phyloP scores from a whole-genome alignment of 2,797 vertebrate genomes.

The Sebastolobus alascanus region DNA sequence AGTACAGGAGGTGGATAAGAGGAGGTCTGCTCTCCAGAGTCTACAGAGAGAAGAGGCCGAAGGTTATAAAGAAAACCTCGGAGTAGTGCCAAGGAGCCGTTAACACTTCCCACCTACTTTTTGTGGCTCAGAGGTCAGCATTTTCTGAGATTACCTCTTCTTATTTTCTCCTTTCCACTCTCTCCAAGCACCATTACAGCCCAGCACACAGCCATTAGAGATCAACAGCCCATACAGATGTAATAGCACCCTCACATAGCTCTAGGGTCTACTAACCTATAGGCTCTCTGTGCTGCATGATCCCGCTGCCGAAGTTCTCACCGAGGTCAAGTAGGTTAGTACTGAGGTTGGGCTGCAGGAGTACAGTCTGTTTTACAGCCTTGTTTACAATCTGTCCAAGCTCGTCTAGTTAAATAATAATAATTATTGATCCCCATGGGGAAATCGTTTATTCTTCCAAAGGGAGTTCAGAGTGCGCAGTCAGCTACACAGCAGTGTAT shows the following conservation, averaged over 20 bases:
- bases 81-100: conserved; percentile 65
- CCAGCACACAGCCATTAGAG: conserved; percentile 77
- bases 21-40: conserved; percentile 52
- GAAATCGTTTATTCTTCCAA: conserved; percentile 31
- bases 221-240: conserved; percentile 76
- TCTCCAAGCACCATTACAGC: conserved; percentile 77
- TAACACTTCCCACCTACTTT: conserved; percentile 77
- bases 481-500: conserved; percentile 39
- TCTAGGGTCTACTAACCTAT: conserved; percentile 74
- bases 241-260: conserved; percentile 77
- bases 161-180: conserved; percentile 75
- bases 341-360: conserved; percentile 31
- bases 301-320: conserved; percentile 58
- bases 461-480: conserved; percentile 37
- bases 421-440: conserved; percentile 44
- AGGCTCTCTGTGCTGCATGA: conserved; percentile 52
- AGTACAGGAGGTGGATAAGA: conserved; percentile 45
- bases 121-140: conserved; percentile 81
- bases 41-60: conserved; percentile 60
- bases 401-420: conserved; percentile 56
- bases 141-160: conserved; percentile 81
- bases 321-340: conserved; percentile 73
- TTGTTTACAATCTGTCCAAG: conserved; percentile 34
- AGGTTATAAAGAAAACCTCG: conserved; percentile 61
- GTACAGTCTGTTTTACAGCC: conserved; percentile 28